Conservation (phyloP, 2,888 invertebrate species). For the Ypsolopha sequella region DNA sequence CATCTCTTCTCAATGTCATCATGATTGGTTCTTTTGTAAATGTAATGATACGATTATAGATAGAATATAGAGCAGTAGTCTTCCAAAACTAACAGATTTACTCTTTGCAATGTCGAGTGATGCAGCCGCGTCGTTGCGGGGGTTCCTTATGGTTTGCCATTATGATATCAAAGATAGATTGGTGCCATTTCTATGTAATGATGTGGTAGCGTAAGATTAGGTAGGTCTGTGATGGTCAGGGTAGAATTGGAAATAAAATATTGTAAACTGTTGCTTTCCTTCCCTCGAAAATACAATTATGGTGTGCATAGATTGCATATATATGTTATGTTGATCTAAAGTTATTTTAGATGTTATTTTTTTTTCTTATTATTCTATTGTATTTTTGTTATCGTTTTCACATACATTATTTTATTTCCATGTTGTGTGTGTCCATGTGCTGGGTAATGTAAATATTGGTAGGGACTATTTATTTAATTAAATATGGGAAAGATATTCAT, state of each 20-base stretch:
- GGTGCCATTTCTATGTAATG: constrained; percentile 69
- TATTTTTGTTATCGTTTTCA: constrained; percentile 34
- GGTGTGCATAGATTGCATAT: constrained; percentile 36
- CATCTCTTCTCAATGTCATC: background rate
- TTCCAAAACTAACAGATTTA: constrained; percentile 62
- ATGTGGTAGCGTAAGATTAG: constrained; percentile 66
- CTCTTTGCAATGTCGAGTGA: background rate
- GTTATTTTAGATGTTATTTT: constrained; percentile 22
- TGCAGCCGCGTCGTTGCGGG: constrained; percentile 13
- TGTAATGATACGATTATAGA: constrained; percentile 27
- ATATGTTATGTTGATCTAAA: constrained; percentile 30
- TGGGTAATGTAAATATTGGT: constrained; percentile 64
- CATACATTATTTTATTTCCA: constrained; percentile 60
- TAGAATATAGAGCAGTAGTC: constrained; percentile 63
- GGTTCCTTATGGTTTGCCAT: constrained; percentile 69
- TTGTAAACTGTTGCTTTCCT: constrained; percentile 44
- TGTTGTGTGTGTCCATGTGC: constrained; percentile 66
- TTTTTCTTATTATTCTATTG: constrained; percentile 8
- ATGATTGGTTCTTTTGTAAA: constrained; percentile 39
- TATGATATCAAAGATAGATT: constrained; percentile 71
- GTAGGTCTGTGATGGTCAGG: constrained; percentile 69
- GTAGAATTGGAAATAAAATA: constrained; percentile 64
- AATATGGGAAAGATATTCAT: constrained; percentile 37
- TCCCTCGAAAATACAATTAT: constrained; percentile 26
- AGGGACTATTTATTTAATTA: constrained; percentile 56